phyloP scores from a whole-genome alignment of 2,888 invertebrate species.

The Ophonus ardosiacus region DNA sequence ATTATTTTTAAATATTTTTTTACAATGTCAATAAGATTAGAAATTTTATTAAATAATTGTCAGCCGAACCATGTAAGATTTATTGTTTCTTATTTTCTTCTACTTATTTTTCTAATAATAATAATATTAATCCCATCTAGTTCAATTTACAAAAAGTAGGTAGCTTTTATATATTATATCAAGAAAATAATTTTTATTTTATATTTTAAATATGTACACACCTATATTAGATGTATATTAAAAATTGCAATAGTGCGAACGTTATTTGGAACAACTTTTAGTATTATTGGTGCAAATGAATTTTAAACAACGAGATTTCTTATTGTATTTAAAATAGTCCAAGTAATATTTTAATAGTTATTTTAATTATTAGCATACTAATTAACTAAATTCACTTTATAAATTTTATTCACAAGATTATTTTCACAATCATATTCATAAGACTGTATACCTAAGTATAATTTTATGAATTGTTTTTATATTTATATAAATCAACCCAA shows the following conservation, averaged over 20 bases:
- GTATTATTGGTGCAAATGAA: conserved; percentile 5
- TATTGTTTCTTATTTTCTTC: neutral
- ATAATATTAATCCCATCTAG: neutral
- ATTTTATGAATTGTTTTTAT: neutral
- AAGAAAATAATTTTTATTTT: neutral
- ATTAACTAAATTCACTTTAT: conserved; percentile 44
- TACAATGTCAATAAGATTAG: too few species aligned
- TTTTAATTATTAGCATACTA: neutral
- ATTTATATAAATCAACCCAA: neutral
- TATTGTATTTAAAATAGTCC: conserved; percentile 3
- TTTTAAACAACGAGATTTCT: neutral
- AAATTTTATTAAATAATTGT: too few species aligned
- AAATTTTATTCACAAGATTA: neutral
- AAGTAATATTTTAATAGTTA: conserved; percentile 13
- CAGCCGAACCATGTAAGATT: neutral
- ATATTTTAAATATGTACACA: too few species aligned
- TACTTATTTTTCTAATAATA: neutral
- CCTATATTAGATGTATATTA: too few species aligned
- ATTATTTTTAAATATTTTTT: too few species aligned
- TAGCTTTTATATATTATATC: neutral
- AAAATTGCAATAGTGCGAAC: too few species aligned
- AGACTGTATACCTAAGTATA: neutral
- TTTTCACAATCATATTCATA: conserved; percentile 7
- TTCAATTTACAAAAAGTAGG: neutral
- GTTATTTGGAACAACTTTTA: neutral